Base-by-base conservation (phyloP, 1,140 invertebrate genomes). In the Drosophila sp. region DNA sequence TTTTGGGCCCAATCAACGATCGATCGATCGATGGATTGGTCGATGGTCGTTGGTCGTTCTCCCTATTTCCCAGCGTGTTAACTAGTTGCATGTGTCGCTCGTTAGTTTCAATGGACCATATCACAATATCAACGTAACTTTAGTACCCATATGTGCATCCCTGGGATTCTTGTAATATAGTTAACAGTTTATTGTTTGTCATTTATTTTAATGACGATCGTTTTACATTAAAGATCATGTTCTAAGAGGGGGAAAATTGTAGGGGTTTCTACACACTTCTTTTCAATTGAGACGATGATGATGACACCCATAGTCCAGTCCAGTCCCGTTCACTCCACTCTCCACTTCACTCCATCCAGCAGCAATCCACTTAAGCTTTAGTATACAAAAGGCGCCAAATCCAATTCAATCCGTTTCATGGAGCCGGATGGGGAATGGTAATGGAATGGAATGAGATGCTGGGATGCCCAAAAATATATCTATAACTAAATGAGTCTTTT, bases 31-130 rank as follows among this genome's bases (percentile, higher is more conserved):
- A 83, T 86, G 8, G 11, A 41, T 41, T 8, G 25, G 25, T 1
- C 27, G 44, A 25, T 23, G 80, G 60, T 63, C 54, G 41, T 32
- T 44, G 17, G 17, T 17, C 17, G 0, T 33, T 40, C 33, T 41
- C 38, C 33, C 23, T 38, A 4, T 32, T 38, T 11, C 6, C 17
- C 17, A 44, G 54, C 41, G 47, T 71, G 57, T 56, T 82, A 87
- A 87, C 76, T 79, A 87, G 83, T 79, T 89, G 79, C 83, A 86
- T 89, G 79, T 68, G 83, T 64, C 69, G 76, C 68, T 86, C 72
- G 79, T 83, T 89, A 87, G 72, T 72, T 66, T 79, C 76, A 86
- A 81, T 85, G 67, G 82, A 56, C 72, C 82, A 77, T 79, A 56
- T 66, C 67, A 56, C 11, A 61, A 54, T 41, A 33, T 11, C 11